A percentile compares a stretch with the other conserved stretches of the same genome.
Conservation (phyloP, 1,140 invertebrate species). For the Globodera rostochiensis region DNA sequence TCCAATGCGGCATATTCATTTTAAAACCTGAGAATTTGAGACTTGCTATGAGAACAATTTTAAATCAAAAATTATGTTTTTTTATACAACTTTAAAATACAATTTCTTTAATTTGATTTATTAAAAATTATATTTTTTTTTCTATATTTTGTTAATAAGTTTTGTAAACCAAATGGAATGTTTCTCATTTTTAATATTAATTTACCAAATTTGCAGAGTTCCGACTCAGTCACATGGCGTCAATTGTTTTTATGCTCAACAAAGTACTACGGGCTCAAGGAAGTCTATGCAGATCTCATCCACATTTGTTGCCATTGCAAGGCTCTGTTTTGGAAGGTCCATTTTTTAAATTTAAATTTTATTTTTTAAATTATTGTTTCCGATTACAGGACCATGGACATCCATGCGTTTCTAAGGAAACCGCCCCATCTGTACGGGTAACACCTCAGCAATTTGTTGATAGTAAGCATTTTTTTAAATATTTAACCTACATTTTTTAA, state of each 20-base stretch:
- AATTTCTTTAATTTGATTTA: neutral
- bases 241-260: slow-evolving; percentile 61
- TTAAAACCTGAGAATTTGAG: too few species aligned
- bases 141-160: slow-evolving; percentile 38
- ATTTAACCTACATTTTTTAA: neutral
- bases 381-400: slow-evolving; percentile 56
- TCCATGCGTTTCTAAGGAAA: slow-evolving; percentile 58
- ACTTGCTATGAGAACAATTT: slow-evolving; percentile 56
- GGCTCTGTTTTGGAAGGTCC: slow-evolving; percentile 90
- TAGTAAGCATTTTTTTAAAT: slow-evolving; percentile 43
- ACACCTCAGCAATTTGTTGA: slow-evolving; percentile 65
- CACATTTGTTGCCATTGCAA: slow-evolving; percentile 90
- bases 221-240: slow-evolving; percentile 46
- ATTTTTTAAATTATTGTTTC: slow-evolving; percentile 13
- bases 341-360: slow-evolving; percentile 4
- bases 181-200: slow-evolving; percentile 14
- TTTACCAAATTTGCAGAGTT: slow-evolving; percentile 19
- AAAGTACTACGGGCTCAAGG: slow-evolving; percentile 83
- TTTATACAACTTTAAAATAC: slow-evolving; percentile 49
- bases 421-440: slow-evolving; percentile 62
- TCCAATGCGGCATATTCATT: too few species aligned
- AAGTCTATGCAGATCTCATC: slow-evolving; percentile 91
- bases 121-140: slow-evolving; percentile 35
- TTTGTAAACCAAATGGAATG: slow-evolving; percentile 9
- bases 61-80: slow-evolving; percentile 61